Evolutionary conservation across 2,113 vertebrate species (phyloP).

Genomic region (Actinemys pallida): DNA sequence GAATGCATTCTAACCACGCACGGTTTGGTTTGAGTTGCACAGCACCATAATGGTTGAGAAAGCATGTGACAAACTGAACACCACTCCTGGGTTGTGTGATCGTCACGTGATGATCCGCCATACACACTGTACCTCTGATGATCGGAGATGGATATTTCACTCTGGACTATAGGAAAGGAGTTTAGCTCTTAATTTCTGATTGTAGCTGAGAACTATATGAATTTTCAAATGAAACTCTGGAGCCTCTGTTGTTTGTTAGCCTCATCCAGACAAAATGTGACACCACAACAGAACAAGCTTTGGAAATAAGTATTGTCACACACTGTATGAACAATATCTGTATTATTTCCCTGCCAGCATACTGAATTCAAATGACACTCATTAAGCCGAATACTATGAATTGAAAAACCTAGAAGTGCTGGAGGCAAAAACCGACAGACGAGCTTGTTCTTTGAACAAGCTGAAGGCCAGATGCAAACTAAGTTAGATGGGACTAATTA

Average conservation of each 20-base stretch:
- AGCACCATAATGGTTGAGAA: not conserved
- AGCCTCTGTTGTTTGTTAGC: not conserved
- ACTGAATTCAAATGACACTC: constrained; percentile 18
- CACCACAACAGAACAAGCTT: not conserved
- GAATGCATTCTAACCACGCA: not conserved
- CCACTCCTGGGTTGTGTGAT: not conserved
- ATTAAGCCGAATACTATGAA: not conserved
- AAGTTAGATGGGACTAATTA: not conserved
- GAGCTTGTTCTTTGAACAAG: not conserved
- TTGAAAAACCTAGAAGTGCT: not conserved
- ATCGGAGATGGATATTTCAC: not conserved
- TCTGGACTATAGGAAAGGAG: not conserved
- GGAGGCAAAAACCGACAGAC: constrained; percentile 1
- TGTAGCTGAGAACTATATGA: not conserved
- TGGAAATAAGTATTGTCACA: not conserved
- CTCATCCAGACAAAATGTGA: not conserved
- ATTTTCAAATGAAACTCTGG: not conserved
- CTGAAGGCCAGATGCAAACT: not conserved
- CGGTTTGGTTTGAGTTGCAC: not conserved
- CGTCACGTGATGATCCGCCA: not conserved
- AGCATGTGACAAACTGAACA: not conserved
- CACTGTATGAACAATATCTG: not conserved
- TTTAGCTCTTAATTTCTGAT: not conserved
- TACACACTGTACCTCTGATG: not conserved
- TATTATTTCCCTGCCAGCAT: not conserved